Evolutionary conservation across 1,140 invertebrate species (phyloP).

Genomic region (Sarcophaga bullata): DNA sequence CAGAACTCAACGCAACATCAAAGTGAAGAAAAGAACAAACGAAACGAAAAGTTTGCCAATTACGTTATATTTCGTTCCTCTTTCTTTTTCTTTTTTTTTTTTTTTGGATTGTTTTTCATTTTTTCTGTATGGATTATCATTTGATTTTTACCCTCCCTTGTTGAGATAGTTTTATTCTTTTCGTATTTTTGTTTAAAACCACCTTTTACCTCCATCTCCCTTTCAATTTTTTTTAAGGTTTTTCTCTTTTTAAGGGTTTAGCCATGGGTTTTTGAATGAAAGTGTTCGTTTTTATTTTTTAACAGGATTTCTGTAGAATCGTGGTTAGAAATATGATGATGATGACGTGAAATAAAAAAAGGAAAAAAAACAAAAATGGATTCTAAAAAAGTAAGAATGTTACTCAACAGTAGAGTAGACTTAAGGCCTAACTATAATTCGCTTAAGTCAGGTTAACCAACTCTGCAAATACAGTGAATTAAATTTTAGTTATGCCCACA

Average conservation of each 20-base stretch:
- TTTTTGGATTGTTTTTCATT: too few species aligned
- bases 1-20: neutral
- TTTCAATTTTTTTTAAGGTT: neutral
- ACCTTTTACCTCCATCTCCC: neutral
- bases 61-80: neutral
- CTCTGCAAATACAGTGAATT: too few species aligned
- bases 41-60: conserved; percentile 26
- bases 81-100: too few species aligned
- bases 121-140: conserved; percentile 21
- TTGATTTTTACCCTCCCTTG: conserved; percentile 16
- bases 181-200: too few species aligned
- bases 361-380: too few species aligned
- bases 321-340: conserved; percentile 13
- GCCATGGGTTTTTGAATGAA: neutral
- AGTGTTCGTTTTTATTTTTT: neutral
- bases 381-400: too few species aligned
- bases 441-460: too few species aligned
- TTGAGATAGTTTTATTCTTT: neutral
- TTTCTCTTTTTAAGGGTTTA: neutral
- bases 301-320: neutral
- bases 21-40: neutral
- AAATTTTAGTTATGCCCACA: too few species aligned
- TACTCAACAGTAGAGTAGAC: too few species aligned
- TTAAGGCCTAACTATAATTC: too few species aligned
- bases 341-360: neutral